Conservation (phyloP, 2,888 invertebrate species). For the Fissipunctia ypsillon region DNA sequence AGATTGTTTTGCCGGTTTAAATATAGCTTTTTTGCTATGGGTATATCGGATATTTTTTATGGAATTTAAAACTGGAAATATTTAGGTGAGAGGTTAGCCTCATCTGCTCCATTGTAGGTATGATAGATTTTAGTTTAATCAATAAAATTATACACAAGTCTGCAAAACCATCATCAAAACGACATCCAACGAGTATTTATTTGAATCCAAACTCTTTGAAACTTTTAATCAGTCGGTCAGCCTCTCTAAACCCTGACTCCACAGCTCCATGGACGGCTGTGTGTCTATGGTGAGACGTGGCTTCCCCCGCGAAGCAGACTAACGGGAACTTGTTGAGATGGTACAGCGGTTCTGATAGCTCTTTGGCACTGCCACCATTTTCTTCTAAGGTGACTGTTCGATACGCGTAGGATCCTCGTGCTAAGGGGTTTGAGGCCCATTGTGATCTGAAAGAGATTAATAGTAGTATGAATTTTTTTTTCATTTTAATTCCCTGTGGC, state of each 20-base stretch:
- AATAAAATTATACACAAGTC: background rate
- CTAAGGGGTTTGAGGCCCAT: conserved; percentile 92
- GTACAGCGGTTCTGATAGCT: conserved; percentile 90
- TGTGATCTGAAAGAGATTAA: conserved; percentile 87
- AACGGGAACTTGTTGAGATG: conserved; percentile 82
- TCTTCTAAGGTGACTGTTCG: conserved; percentile 90
- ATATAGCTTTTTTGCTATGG: background rate
- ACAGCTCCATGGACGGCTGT: conserved; percentile 93
- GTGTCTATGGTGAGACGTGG: conserved; percentile 92
- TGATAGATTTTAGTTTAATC: background rate
- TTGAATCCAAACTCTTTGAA: conserved; percentile 68
- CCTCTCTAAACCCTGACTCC: conserved; percentile 94
- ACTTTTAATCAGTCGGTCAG: conserved; percentile 89
- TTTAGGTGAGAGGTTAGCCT: background rate
- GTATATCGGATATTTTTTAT: background rate
- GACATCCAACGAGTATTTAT: conserved; percentile 17
- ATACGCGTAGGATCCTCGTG: conserved; percentile 92
- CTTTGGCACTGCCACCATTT: conserved; percentile 87
- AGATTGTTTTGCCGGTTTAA: background rate
- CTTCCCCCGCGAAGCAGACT: conserved; percentile 93
- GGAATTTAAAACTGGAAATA: background rate
- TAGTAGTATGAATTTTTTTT: background rate
- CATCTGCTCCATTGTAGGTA: background rate
- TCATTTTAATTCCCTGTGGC: no score
- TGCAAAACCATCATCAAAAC: background rate